A percentile compares a stretch with the other conserved stretches of the same genome.
phyloP scores from a whole-genome alignment of 37 sponge, comb jelly and placozoan genomes.

The Spongilla lacustris region DNA sequence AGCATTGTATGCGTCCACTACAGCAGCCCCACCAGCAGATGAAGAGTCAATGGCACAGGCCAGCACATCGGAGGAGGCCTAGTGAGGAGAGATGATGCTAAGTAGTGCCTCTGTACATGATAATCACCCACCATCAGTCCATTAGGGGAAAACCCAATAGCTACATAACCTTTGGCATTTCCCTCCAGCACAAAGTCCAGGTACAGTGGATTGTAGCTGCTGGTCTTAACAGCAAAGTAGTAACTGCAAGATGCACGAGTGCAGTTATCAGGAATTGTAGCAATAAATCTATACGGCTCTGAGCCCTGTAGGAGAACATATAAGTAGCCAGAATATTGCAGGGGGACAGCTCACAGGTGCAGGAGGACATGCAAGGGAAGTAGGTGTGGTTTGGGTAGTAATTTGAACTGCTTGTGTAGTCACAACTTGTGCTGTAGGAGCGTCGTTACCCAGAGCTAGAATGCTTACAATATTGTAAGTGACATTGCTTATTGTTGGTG shows the following conservation, averaged over 20 bases:
- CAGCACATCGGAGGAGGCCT: background rate
- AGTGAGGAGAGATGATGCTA: background rate
- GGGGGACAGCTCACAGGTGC: background rate
- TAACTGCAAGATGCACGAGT: background rate
- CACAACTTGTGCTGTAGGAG: background rate
- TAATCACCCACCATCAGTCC: background rate
- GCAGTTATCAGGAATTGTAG: background rate
- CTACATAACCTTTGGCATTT: background rate
- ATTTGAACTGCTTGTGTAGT: background rate
- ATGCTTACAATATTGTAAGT: background rate
- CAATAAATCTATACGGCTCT: background rate
- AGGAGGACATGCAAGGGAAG: background rate
- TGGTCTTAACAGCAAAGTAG: background rate
- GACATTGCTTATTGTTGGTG: background rate
- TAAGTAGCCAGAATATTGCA: background rate
- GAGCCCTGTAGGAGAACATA: background rate
- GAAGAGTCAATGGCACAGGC: background rate
- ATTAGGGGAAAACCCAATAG: background rate
- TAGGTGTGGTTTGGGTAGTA: background rate
- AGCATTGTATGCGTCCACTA: background rate
- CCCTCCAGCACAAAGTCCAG: background rate
- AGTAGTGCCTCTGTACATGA: background rate
- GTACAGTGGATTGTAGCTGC: background rate
- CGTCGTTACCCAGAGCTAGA: background rate
- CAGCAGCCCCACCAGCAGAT: background rate